These are phyloP conservation scores for Drosophila austrosaltans DNA, from an alignment of 2,888 invertebrate species.

Conservation along the genomic window DNA sequence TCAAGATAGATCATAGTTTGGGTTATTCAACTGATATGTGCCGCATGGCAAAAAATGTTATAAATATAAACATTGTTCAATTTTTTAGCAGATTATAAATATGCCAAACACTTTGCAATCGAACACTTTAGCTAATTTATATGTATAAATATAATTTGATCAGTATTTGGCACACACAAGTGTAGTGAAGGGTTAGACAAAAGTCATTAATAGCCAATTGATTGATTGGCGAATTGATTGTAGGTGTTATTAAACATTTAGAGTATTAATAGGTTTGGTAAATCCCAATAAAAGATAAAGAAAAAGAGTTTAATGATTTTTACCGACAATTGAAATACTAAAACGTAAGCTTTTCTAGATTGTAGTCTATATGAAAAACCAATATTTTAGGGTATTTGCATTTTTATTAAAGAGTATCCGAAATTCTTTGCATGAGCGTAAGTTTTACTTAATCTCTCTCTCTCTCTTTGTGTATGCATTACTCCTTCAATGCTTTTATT, in stretches of 20 bases:
- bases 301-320: too few species aligned
- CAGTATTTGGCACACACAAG: not conserved
- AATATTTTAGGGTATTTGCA: too few species aligned
- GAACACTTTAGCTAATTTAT: conserved; percentile 5
- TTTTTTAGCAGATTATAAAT: conserved; percentile 10
- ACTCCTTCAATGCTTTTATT: conserved; percentile 23
- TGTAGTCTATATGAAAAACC: too few species aligned
- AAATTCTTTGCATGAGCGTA: too few species aligned
- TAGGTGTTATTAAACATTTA: not conserved
- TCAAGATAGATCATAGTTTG: not conserved
- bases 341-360: too few species aligned
- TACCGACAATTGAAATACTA: too few species aligned
- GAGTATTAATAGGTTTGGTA: not conserved
- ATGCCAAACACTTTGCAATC: conserved; percentile 31
- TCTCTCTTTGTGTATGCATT: not conserved
- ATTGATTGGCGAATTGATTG: conserved; percentile 22
- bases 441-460: too few species aligned
- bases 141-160: not conserved
- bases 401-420: too few species aligned
- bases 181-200: not conserved
- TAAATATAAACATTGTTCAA: not conserved
- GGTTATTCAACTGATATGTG: not conserved
- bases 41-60: not conserved
- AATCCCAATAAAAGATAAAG: too few species aligned
- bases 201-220: conserved; percentile 20